phyloP scores from a whole-genome alignment of 2,113 vertebrate species.

The Progne subis region DNA sequence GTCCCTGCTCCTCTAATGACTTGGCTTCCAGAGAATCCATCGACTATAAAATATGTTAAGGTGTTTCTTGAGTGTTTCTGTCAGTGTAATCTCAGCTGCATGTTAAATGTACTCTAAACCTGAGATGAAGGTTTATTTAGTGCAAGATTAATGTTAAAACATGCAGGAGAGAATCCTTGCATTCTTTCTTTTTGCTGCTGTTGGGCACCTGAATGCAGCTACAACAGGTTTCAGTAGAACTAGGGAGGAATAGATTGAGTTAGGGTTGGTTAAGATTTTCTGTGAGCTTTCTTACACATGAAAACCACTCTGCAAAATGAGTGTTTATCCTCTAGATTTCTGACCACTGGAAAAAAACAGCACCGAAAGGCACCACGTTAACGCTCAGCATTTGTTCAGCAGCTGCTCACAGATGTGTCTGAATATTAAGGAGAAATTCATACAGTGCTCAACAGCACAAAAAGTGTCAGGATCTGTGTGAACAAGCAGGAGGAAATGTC shows the following conservation, averaged over 20 bases:
- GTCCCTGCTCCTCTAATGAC: background rate
- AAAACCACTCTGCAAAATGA: background rate
- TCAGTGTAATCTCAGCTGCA: background rate
- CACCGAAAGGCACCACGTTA: background rate
- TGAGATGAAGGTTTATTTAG: background rate
- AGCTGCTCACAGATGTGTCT: background rate
- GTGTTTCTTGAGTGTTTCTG: background rate
- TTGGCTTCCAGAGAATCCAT: background rate
- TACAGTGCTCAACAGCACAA: background rate
- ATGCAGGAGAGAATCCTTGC: background rate
- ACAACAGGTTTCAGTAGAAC: background rate
- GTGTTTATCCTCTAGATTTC: background rate
- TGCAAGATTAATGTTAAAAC: background rate
- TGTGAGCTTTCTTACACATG: background rate
- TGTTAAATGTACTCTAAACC: background rate
- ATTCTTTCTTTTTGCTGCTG: background rate
- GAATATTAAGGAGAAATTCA: background rate
- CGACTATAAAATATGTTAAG: background rate
- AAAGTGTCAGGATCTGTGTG: background rate
- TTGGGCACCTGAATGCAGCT: background rate
- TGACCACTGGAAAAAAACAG: background rate
- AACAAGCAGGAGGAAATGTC: constrained; percentile 36
- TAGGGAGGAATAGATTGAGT: background rate
- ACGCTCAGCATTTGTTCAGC: background rate
- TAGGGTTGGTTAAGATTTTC: background rate